Conservation (phyloP, 2,113 vertebrate genomes). For the Propithecus coquereli region DNA sequence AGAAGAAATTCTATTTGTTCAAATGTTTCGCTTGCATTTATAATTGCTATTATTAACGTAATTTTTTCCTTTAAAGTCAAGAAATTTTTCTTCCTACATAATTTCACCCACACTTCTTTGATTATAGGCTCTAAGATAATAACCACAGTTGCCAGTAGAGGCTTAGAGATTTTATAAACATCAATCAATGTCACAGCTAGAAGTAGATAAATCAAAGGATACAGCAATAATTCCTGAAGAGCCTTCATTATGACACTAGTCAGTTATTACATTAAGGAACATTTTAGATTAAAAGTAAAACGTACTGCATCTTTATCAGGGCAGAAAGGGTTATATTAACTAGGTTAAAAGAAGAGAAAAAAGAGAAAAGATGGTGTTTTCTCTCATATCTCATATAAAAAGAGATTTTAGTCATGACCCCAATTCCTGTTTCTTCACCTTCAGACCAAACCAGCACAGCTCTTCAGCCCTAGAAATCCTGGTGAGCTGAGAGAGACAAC, state of each 20-base stretch:
- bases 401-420: background rate
- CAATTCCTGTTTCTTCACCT: background rate
- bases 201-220: constrained; percentile 22
- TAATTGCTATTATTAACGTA: constrained; percentile 5
- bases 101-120: constrained; percentile 42
- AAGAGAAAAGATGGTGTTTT: background rate
- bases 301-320: background rate
- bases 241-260: background rate
- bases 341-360: background rate
- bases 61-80: background rate
- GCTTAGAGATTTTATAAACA: constrained; percentile 39
- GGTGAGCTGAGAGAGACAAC: background rate
- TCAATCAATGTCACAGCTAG: constrained; percentile 57
- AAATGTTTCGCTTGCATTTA: background rate
- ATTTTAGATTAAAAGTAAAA: constrained; percentile 20
- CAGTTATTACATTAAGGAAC: constrained; percentile 20
- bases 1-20: constrained; percentile 26
- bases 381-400: background rate
- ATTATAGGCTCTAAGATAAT: constrained; percentile 33
- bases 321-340: background rate
- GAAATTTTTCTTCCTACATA: constrained; percentile 13
- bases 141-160: constrained; percentile 2
- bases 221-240: background rate
- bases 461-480: background rate
- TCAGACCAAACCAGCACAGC: background rate